Evolutionary conservation across 30 jellyfish, hydroid and myxozoan species (phyloP), one percentile per base, ranked within the genome.

Genomic region (Cassiopea andromeda): DNA sequence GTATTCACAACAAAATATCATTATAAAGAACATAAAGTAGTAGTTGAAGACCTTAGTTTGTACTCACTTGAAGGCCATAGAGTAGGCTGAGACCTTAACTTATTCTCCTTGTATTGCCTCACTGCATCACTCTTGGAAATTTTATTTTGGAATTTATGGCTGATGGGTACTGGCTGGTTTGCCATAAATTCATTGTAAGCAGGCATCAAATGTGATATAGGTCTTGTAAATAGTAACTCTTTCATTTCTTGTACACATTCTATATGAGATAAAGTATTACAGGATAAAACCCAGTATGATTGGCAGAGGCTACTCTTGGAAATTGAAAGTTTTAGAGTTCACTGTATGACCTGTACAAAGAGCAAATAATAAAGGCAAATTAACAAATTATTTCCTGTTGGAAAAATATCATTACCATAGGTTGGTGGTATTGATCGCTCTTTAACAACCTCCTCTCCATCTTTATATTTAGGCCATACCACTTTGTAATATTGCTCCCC

Each of bases 391-490:
- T 50, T 50, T 50, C 64, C 5, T 50, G 64, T n/a, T n/a, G n/a
- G n/a, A 9, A 50, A 2, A 50, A 50, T 2, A 50, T 50, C 9
- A 50, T 50, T 50, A 50, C 64, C 9, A 9, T 50, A 50, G 5
- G 64, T 50, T 50, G 64, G 64, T 50, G 64, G 64, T 50, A 50
- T 50, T 50, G 64, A 50, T 50, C 64, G 64, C 64, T 50, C 64
- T 50, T 50, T 50, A 58, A 83, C 91, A 18, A 83, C 75, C 48
- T 83, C 91, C 60, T 83, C 91, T 17, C 85, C 91, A 83, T 67
- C 64, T 58, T 83, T 83, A 72, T 27, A 83, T 77, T 83, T 83
- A 67, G 91, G 84, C 60, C 73, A 84, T 49, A 57, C 71, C 75
- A 84, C 92, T 57, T 84, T 57, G 72, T 71, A 84, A 84, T 60